A percentile compares a stretch with the other conserved stretches of the same genome.
These are phyloP conservation scores for Passer montanus DNA, from an alignment of 2,113 vertebrate species.

Conservation along the genomic window DNA sequence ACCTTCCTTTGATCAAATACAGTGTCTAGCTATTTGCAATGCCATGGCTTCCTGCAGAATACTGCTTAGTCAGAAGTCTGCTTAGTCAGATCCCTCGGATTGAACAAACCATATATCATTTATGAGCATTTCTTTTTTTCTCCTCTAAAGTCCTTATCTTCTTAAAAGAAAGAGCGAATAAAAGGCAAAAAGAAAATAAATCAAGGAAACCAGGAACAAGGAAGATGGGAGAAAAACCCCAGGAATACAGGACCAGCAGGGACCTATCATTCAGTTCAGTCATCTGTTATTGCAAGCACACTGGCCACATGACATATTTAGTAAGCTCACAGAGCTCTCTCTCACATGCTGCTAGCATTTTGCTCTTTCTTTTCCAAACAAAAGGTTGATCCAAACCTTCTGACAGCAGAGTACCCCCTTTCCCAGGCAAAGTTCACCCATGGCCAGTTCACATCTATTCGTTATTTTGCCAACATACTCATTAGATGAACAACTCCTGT, in stretches of 20 bases:
- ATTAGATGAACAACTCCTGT: neutral
- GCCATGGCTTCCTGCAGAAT: neutral
- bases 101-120: neutral
- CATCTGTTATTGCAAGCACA: neutral
- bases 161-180: neutral
- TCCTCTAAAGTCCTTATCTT: neutral
- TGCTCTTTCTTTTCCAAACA: neutral
- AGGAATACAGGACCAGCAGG: neutral
- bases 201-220: neutral
- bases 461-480: neutral
- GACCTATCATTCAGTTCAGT: neutral
- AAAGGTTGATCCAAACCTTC: neutral
- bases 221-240: neutral
- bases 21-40: neutral
- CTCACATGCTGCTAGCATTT: neutral
- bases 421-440: neutral
- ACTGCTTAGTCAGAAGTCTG: neutral
- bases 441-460: neutral
- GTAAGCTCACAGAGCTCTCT: neutral
- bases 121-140: neutral
- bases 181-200: neutral
- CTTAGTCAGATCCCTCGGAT: neutral
- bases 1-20: neutral
- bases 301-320: neutral
- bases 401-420: neutral